These are phyloP conservation scores for Cepaea hortensis DNA, from an alignment of 2,888 invertebrate genomes.

Conservation along the genomic window DNA sequence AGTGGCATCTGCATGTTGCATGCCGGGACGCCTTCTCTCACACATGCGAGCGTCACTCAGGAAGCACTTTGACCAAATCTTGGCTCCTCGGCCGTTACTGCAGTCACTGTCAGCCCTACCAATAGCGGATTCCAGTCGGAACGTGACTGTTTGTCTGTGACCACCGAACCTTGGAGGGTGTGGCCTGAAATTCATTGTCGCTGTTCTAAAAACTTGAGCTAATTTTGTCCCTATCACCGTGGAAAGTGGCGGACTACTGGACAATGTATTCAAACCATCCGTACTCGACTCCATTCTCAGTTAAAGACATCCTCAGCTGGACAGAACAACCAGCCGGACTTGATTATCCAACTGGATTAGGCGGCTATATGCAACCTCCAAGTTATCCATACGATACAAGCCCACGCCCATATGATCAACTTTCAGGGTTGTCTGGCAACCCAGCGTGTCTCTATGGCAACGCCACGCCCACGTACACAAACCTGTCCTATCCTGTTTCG, in stretches of 20 bases:
- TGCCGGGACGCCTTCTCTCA: no score
- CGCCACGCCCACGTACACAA: constrained; percentile 44
- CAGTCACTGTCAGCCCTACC: no score
- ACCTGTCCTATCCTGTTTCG: constrained; percentile 36
- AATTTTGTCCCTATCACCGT: no score
- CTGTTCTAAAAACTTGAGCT: no score
- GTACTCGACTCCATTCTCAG: constrained; percentile 49
- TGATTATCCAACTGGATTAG: constrained; percentile 29
- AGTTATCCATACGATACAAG: constrained; percentile 45
- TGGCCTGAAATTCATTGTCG: no score
- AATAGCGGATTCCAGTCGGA: no score
- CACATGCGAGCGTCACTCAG: no score
- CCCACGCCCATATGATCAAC: constrained; percentile 43
- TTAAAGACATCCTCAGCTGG: constrained; percentile 50
- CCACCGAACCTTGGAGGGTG: no score
- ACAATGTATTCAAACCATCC: constrained; percentile 48
- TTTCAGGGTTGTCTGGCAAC: constrained; percentile 40
- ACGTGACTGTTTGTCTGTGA: no score
- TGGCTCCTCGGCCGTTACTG: no score
- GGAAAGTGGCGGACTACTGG: neutral
- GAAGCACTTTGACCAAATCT: no score
- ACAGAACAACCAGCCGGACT: constrained; percentile 44
- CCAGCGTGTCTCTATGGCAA: constrained; percentile 51
- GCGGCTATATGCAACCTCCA: constrained; percentile 42
- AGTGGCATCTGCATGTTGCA: no score